These are phyloP conservation scores for Nomada ruficornis DNA, from an alignment of 2,888 invertebrate species.

Conservation along the genomic window DNA sequence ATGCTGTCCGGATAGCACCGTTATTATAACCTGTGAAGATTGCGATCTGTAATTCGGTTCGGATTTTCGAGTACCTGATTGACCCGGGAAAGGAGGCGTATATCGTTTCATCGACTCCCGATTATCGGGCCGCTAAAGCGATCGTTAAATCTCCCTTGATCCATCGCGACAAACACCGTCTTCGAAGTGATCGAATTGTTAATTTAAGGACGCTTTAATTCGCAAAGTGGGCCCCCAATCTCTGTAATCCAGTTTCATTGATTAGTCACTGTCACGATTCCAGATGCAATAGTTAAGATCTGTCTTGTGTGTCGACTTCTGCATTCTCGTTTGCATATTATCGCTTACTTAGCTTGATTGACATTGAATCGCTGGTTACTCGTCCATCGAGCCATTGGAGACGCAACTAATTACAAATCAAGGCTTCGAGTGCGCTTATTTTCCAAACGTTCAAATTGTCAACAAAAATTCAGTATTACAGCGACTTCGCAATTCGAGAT, in stretches of 20 bases:
- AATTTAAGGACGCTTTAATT: neutral
- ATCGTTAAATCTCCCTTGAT: neutral
- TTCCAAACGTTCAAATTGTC: neutral
- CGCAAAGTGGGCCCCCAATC: neutral
- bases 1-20: constrained; percentile 32
- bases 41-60: constrained; percentile 17
- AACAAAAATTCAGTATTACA: no score
- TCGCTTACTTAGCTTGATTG: no score
- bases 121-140: constrained; percentile 1
- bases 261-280: no score
- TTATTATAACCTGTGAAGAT: constrained; percentile 42
- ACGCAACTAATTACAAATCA: no score
- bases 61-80: constrained; percentile 15
- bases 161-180: neutral
- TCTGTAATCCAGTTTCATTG: neutral
- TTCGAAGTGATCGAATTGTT: neutral
- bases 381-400: no score
- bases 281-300: no score
- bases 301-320: no score
- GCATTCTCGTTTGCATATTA: no score
- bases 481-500: no score
- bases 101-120: neutral
- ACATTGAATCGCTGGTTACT: no score
- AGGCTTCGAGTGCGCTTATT: neutral
- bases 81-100: neutral